Evolutionary conservation across 2,888 invertebrate species (phyloP).

Genomic region (Sesamia inferens): DNA sequence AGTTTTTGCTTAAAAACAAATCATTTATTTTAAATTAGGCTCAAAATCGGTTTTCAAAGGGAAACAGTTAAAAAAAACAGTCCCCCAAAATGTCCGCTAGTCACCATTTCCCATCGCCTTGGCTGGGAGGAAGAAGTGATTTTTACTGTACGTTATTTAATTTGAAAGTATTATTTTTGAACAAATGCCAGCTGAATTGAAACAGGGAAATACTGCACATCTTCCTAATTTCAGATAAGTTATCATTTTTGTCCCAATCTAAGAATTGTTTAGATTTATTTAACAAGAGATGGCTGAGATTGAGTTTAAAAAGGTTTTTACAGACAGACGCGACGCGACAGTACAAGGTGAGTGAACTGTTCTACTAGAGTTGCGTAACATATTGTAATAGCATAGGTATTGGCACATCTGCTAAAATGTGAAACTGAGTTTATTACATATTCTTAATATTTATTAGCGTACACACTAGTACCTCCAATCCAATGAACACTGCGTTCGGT

Average conservation of each 20-base stretch:
- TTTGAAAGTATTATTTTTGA: background rate
- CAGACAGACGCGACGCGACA: no score
- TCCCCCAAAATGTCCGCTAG: background rate
- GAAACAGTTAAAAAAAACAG: background rate
- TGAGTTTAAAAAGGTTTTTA: no score
- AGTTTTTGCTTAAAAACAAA: background rate
- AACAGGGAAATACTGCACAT: background rate
- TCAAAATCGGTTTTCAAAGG: background rate
- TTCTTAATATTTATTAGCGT: no score
- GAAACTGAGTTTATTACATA: no score
- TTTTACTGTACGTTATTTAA: background rate
- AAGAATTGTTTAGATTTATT: background rate
- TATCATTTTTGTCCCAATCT: background rate
- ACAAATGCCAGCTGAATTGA: background rate
- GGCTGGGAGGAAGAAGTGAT: background rate
- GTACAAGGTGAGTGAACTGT: no score
- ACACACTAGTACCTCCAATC: no score
- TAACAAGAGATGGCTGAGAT: background rate
- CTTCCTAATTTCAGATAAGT: background rate
- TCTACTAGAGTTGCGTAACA: no score
- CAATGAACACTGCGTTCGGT: no score
- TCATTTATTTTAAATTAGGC: background rate
- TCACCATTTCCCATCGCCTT: background rate
- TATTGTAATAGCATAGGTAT: no score
- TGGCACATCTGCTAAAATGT: no score